A percentile compares a stretch with the other conserved stretches of the same genome.
Conservation (phyloP, 2,113 vertebrate genomes). For the Pseudopodoces humilis region DNA sequence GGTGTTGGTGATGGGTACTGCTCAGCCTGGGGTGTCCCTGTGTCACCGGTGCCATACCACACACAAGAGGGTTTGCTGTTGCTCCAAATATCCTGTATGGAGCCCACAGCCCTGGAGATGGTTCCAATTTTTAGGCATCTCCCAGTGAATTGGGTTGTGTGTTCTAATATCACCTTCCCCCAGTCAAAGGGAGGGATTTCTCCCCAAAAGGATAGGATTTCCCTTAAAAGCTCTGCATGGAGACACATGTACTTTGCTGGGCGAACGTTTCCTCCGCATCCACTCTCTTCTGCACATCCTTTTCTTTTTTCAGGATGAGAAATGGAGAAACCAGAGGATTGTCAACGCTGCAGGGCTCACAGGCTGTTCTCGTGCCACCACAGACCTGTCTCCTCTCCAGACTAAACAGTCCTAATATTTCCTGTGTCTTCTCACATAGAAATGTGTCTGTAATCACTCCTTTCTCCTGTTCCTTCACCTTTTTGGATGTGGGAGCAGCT, state of each 20-base stretch:
- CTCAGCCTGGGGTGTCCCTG: not conserved
- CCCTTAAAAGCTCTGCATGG: not conserved
- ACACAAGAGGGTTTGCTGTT: not conserved
- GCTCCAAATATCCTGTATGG: not conserved
- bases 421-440: constrained; percentile 25
- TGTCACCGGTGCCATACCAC: not conserved
- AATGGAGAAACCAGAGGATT: not conserved
- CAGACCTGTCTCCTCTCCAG: constrained; percentile 26
- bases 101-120: not conserved
- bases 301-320: not conserved
- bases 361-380: not conserved
- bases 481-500: not conserved
- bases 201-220: not conserved
- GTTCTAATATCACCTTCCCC: not conserved
- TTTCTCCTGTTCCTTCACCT: not conserved
- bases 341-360: not conserved
- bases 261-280: accelerated
- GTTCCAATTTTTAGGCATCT: not conserved
- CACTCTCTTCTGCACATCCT: not conserved
- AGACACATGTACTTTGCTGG: accelerated
- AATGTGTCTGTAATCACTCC: constrained; percentile 15
- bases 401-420: constrained; percentile 51
- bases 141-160: accelerated
- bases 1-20: accelerated
- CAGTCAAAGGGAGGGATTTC: not conserved